These are phyloP conservation scores for Caenorhabditis afra DNA, from an alignment of 2,888 invertebrate genomes.

Conservation along the genomic window DNA sequence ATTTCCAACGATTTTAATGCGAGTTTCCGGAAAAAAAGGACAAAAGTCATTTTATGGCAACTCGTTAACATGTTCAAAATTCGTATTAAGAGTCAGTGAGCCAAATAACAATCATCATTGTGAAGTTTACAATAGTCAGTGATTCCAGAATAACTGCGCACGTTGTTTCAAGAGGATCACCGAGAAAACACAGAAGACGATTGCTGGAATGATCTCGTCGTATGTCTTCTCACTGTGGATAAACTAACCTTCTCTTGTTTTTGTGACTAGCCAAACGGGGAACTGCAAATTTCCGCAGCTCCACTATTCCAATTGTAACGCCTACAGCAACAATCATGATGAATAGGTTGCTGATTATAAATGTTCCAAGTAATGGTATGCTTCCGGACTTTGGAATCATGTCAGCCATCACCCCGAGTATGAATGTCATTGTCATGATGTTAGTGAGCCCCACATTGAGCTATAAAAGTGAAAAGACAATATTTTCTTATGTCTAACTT, in stretches of 20 bases:
- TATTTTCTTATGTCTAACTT: no score
- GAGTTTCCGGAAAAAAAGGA: no score
- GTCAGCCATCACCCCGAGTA: conserved; percentile 44
- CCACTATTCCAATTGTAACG: conserved; percentile 11
- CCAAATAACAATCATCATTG: background rate
- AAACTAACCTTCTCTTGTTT: no score
- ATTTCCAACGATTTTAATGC: no score
- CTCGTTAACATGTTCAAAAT: no score
- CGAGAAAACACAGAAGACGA: no score
- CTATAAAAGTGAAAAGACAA: background rate
- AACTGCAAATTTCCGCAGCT: conserved; percentile 17
- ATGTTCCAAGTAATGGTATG: conserved; percentile 38
- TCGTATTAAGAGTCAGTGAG: background rate
- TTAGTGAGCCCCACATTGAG: conserved; percentile 44
- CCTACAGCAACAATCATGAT: conserved; percentile 43
- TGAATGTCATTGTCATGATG: conserved; percentile 56
- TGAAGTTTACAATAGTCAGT: no score
- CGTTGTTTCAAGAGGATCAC: no score
- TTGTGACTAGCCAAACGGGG: background rate
- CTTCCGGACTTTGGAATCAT: conserved; percentile 37
- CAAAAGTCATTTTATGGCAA: no score
- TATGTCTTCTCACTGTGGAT: no score
- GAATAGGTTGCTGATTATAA: conserved; percentile 33
- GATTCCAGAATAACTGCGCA: no score
- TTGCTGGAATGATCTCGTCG: no score